Percentiles rank a stretch among this genome's conserved stretches.
These are phyloP conservation scores for Prosopocoilus inquinatus DNA, from an alignment of 2,888 invertebrate genomes.

Conservation along the genomic window DNA sequence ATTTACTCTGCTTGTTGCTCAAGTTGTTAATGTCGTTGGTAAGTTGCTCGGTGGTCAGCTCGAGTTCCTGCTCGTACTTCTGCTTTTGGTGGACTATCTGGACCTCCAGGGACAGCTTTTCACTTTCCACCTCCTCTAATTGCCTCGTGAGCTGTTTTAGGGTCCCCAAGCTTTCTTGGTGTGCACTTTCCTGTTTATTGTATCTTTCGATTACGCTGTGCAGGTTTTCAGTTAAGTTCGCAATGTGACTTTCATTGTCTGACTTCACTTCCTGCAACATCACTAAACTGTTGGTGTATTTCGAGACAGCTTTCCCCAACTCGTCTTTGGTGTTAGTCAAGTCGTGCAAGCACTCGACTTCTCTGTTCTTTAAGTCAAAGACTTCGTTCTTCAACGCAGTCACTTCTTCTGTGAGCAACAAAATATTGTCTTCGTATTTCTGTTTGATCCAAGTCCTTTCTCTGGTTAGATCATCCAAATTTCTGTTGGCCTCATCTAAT, in stretches of 20 bases:
- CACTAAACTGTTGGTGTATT: conserved; percentile 27
- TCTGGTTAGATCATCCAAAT: conserved; percentile 22
- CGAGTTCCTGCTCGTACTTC: conserved; percentile 21
- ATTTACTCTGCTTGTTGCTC: conserved; percentile 8
- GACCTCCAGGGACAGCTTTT: conserved; percentile 19
- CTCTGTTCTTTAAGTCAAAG: conserved; percentile 18
- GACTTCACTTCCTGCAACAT: conserved; percentile 23
- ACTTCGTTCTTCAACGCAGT: conserved; percentile 16
- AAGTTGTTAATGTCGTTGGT: conserved; percentile 13
- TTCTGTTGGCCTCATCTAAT: conserved; percentile 20
- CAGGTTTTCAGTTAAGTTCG: conserved; percentile 28
- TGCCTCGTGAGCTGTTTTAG: conserved; percentile 9
- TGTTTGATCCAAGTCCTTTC: conserved; percentile 10
- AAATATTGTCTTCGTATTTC: conserved; percentile 18
- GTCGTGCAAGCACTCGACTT: conserved; percentile 22
- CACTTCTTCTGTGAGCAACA: conserved; percentile 22
- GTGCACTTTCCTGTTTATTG: conserved; percentile 21
- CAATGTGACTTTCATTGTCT: conserved; percentile 25
- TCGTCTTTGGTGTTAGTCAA: conserved; percentile 24
- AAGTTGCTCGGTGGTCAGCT: conserved; percentile 17
- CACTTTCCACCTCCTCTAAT: conserved; percentile 13
- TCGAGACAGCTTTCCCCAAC: conserved; percentile 21
- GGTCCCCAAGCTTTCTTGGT: conserved; percentile 11
- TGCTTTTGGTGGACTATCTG: conserved; percentile 20
- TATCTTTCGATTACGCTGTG: conserved; percentile 27